Conservation (phyloP, 2,797 vertebrate species). For the Hephaestus fuliginosus region DNA sequence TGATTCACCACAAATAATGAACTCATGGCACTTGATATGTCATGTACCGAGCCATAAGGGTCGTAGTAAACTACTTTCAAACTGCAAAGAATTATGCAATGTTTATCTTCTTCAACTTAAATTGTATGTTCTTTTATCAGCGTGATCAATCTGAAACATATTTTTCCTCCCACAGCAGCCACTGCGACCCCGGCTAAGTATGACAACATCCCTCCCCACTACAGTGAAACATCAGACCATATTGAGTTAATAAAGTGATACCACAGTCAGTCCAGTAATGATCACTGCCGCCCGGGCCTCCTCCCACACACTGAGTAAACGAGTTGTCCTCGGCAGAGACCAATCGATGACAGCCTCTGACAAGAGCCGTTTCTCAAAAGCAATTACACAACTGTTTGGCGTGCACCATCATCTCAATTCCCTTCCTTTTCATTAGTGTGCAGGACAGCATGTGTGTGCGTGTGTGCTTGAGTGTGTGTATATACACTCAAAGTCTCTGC, state of each 20-base stretch:
- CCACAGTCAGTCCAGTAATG: slow-evolving; percentile 66
- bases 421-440: slow-evolving; percentile 79
- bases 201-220: slow-evolving; percentile 21
- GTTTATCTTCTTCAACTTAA: not conserved
- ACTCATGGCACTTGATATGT: slow-evolving; percentile 17
- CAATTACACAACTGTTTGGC: slow-evolving; percentile 82
- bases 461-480: slow-evolving; percentile 16
- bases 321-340: slow-evolving; percentile 60
- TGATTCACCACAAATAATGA: slow-evolving; percentile 10
- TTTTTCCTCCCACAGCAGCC: slow-evolving; percentile 2
- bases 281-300: slow-evolving; percentile 55
- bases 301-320: slow-evolving; percentile 75
- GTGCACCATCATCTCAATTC: slow-evolving; percentile 64
- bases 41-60: not conserved
- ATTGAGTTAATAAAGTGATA: slow-evolving; percentile 74
- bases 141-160: not conserved
- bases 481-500: slow-evolving; percentile 19
- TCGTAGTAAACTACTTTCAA: slow-evolving; percentile 6
- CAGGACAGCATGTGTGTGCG: slow-evolving; percentile 18
- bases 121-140: not conserved
- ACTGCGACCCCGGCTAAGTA: slow-evolving; percentile 7
- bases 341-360: slow-evolving; percentile 77
- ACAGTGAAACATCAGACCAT: slow-evolving; percentile 45
- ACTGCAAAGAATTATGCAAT: not conserved
- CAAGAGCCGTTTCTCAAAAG: slow-evolving; percentile 75